Percentiles rank a stretch among this genome's conserved stretches.
These are phyloP conservation scores for Ia io DNA, from an alignment of 2,113 vertebrate genomes.

Conservation along the genomic window DNA sequence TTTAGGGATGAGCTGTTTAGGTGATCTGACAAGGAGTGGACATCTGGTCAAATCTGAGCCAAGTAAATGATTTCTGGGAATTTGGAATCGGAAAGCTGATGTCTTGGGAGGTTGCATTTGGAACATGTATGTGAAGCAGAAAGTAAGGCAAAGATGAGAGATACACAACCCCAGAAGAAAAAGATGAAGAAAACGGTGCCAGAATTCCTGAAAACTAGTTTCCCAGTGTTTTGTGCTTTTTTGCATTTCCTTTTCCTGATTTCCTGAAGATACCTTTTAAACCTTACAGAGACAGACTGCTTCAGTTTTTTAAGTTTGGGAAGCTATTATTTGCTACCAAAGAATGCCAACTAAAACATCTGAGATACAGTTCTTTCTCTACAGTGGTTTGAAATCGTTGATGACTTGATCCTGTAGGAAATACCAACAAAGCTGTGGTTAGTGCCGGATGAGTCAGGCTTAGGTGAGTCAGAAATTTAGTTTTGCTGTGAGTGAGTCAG, in stretches of 20 bases:
- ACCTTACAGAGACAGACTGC: background rate
- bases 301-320: background rate
- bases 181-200: background rate
- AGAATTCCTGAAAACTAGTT: background rate
- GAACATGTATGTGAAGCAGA: background rate
- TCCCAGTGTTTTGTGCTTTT: background rate
- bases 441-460: background rate
- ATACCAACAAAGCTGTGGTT: background rate
- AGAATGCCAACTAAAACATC: background rate
- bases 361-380: background rate
- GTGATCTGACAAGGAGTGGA: background rate
- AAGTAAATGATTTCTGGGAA: background rate
- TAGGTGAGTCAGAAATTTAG: background rate
- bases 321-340: background rate
- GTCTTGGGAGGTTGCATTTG: background rate
- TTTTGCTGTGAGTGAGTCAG: background rate
- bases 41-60: background rate
- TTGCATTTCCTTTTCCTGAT: background rate
- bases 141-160: background rate
- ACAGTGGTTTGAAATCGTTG: background rate
- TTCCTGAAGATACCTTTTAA: background rate
- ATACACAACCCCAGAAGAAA: background rate
- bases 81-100: background rate
- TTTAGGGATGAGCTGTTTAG: background rate
- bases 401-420: conserved; percentile 9